These are phyloP conservation scores for Piscicola geometra DNA, from an alignment of 2,888 invertebrate genomes.

Conservation along the genomic window DNA sequence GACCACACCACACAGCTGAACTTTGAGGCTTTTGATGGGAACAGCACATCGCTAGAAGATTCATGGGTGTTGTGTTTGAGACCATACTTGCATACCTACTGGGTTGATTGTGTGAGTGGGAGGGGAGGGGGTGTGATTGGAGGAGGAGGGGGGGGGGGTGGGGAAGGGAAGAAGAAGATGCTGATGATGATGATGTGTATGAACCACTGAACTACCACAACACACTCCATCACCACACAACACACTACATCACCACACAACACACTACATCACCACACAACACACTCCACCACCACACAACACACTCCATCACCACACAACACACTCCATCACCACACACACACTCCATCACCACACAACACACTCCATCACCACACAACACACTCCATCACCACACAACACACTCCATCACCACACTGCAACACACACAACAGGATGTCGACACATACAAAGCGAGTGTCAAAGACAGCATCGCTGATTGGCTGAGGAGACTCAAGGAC, in stretches of 20 bases:
- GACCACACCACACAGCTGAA: conserved; percentile 46
- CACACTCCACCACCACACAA: no score
- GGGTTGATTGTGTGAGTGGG: conserved; percentile 87
- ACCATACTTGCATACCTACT: conserved; percentile 86
- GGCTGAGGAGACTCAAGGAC: conserved; percentile 75
- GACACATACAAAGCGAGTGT: conserved; percentile 81
- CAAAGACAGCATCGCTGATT: conserved; percentile 81
- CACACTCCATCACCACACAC: no score
- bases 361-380: no score
- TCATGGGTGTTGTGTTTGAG: conserved; percentile 74
- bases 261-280: neutral
- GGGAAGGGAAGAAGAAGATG: no score
- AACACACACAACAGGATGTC: conserved; percentile 66
- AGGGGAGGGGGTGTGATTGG: no score
- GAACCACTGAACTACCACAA: neutral
- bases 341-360: no score
- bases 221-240: neutral
- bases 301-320: no score
- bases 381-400: no score
- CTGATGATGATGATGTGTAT: no score
- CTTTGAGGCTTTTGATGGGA: conserved; percentile 74
- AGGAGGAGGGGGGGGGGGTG: no score
- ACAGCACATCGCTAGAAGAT: conserved; percentile 66
- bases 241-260: neutral
- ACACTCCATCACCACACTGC: no score